Evolutionary conservation across 2,797 vertebrate species (phyloP).

Genomic region (Natrix natrix): DNA sequence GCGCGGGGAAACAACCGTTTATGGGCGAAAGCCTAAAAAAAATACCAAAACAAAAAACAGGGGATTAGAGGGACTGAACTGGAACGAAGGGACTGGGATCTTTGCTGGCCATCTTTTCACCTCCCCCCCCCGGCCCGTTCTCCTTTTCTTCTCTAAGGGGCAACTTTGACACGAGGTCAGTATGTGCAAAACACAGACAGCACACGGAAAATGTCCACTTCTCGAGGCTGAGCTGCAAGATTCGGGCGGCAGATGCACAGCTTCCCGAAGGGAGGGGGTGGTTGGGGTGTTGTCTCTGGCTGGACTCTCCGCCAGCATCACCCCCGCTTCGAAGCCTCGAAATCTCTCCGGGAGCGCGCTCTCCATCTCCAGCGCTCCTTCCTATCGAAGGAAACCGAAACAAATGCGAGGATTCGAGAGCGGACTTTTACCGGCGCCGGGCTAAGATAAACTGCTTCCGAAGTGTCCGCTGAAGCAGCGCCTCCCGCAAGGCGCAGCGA

Average conservation of each 20-base stretch:
- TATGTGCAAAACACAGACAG: no score
- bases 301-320: neutral
- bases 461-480: slow-evolving; percentile 58
- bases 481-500: slow-evolving; percentile 54
- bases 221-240: neutral
- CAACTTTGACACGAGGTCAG: neutral
- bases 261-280: slow-evolving; percentile 43
- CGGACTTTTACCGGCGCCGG: slow-evolving; percentile 65
- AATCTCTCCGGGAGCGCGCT: slow-evolving; percentile 29
- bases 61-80: slow-evolving; percentile 64
- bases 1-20: neutral
- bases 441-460: slow-evolving; percentile 70
- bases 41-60: neutral
- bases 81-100: slow-evolving; percentile 8
- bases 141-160: neutral
- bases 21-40: slow-evolving; percentile 58
- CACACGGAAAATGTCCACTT: slow-evolving; percentile 54
- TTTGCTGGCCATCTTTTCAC: slow-evolving; percentile 48
- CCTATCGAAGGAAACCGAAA: slow-evolving; percentile 60
- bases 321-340: slow-evolving; percentile 36
- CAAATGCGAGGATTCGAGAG: slow-evolving; percentile 62
- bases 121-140: slow-evolving; percentile 51
- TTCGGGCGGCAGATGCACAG: slow-evolving; percentile 55
- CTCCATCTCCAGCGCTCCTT: neutral
- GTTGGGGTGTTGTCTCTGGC: neutral